Conservation (phyloP, 2,888 invertebrate genomes). For the Disparrhopalites patrizii region DNA sequence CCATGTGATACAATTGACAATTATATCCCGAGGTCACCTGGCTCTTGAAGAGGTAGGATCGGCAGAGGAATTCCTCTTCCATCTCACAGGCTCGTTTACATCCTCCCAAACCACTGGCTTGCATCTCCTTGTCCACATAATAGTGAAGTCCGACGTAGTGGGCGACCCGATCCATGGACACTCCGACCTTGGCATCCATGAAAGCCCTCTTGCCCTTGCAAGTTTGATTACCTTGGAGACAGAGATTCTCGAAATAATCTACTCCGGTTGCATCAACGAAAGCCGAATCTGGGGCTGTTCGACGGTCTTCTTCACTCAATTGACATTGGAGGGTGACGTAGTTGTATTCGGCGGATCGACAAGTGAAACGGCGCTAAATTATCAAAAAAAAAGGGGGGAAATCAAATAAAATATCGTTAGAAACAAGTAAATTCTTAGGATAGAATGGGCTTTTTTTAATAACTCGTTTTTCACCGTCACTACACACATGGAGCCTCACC, state of each 20-base stretch:
- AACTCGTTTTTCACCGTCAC: background rate
- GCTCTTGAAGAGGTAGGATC: conserved; percentile 68
- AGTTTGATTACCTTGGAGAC: conserved; percentile 81
- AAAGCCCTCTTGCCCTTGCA: conserved; percentile 78
- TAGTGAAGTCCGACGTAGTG: conserved; percentile 85
- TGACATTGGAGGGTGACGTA: conserved; percentile 89
- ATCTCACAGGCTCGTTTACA: conserved; percentile 86
- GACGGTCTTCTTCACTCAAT: conserved; percentile 81
- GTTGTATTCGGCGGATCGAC: conserved; percentile 89
- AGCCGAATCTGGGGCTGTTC: conserved; percentile 82
- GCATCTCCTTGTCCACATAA: conserved; percentile 85
- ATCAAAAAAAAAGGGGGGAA: conserved; percentile 21
- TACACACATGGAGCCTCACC: background rate
- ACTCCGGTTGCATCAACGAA: conserved; percentile 80
- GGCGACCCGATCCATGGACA: conserved; percentile 85
- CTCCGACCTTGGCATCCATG: conserved; percentile 77
- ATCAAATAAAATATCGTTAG: background rate
- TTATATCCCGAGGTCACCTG: conserved; percentile 74
- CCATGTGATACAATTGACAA: conserved; percentile 80
- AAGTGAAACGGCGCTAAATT: conserved; percentile 76
- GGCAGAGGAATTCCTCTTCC: conserved; percentile 87
- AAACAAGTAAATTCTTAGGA: background rate
- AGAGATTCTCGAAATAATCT: conserved; percentile 86
- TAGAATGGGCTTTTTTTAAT: no score
- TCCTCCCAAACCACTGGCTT: conserved; percentile 82